phyloP scores from a whole-genome alignment of 2,888 invertebrate species.

The Augochlorella aurata region DNA sequence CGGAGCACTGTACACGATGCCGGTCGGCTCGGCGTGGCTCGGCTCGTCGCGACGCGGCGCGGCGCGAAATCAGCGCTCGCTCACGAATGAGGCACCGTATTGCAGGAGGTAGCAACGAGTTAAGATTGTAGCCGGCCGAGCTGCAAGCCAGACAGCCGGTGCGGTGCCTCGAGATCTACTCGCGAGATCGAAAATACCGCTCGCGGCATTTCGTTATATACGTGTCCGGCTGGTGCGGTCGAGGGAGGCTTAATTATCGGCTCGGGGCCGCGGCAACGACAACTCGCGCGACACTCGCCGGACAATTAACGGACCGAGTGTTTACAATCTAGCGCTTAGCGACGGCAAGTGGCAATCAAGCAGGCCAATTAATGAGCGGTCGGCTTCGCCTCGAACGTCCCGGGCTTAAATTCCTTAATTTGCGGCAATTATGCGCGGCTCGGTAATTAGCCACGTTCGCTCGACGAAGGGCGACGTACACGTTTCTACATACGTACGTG shows the following conservation, averaged over 20 bases:
- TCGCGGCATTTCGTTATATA: constrained; percentile 59
- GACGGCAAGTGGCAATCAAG: constrained; percentile 74
- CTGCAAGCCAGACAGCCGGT: constrained; percentile 27
- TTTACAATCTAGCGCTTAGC: constrained; percentile 77
- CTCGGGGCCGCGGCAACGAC: constrained; percentile 54
- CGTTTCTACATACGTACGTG: constrained; percentile 21
- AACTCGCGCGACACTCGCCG: constrained; percentile 67
- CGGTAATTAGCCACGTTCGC: constrained; percentile 63
- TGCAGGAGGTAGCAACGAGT: constrained; percentile 21
- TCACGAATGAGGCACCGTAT: constrained; percentile 4
- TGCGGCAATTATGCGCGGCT: constrained; percentile 73
- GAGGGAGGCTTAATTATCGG: constrained; percentile 64
- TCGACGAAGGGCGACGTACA: constrained; percentile 40
- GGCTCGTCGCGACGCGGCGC: neutral
- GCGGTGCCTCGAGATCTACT: constrained; percentile 35
- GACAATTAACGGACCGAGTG: constrained; percentile 75
- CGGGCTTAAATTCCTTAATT: constrained; percentile 74
- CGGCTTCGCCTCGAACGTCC: constrained; percentile 53
- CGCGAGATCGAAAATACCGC: constrained; percentile 54
- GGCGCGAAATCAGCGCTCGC: constrained; percentile 14
- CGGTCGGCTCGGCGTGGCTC: neutral
- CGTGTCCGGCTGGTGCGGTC: constrained; percentile 35
- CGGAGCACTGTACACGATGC: constrained; percentile 5
- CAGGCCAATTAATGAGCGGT: constrained; percentile 74
- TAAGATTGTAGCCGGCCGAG: constrained; percentile 26